Evolutionary conservation across 2,888 invertebrate species (phyloP), one percentile per base, ranked within the genome.

Genomic region (Drosophila diplacantha): DNA sequence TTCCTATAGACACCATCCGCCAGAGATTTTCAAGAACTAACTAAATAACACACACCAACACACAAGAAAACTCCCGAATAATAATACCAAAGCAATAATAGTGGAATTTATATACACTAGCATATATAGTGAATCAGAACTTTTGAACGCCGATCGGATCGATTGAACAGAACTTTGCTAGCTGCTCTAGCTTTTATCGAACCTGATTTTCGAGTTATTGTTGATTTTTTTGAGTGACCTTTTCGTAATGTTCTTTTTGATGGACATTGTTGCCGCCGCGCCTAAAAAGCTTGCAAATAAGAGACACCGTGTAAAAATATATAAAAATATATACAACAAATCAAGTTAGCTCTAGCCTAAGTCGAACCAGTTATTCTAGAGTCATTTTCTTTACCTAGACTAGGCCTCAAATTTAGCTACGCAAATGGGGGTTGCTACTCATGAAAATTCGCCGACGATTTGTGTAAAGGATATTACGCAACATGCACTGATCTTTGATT

Each of bases 191-290:
- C 75, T 73, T 75, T 71, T 64, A 52, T 49, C 34, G 29, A 51
- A 65, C 31, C 37, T 53, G 6, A 70, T 53, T 71, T 59, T 52
- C 53, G 58, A 54, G 22, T 57, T 34, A 16, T 38, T 49, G 51
- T 52, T 26, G 11, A 38, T 8, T 46, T 60, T 35, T 41, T 64
- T 62, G 51, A 59, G 20, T 60, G 49, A 52, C 41, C 57, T 71
- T 47, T 53, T 37, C 54, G 37, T 53, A 39, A 29, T 55, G 51
- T 65, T 59, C 72, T 60, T 68, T 71, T 69, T 43, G 61, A 72
- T 57, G 59, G 71, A 78, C 74, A 79, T 84, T 84, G 84, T 85
- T 85, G 86, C 81, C 85, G 85, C 83, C 85, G 83, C 79, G 77
- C 81, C 76, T 76, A 67, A 71, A 73, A 84, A 69, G 67, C 73